Evolutionary conservation across 2,113 vertebrate species (phyloP).

Genomic region (Ochotona princeps): DNA sequence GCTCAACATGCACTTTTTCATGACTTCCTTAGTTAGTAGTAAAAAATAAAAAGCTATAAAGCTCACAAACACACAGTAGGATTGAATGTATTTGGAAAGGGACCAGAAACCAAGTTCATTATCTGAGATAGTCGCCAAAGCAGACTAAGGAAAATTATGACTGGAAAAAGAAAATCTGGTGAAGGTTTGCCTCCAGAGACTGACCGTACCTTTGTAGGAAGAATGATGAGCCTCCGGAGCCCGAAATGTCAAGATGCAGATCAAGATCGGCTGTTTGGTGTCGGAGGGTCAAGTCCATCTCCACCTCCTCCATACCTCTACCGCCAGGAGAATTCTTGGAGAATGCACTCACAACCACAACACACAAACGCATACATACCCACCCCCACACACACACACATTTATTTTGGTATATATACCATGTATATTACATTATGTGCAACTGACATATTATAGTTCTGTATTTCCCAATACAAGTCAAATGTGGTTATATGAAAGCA

Average conservation of each 20-base stretch:
- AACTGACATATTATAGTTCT: background rate
- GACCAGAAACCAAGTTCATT: background rate
- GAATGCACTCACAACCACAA: background rate
- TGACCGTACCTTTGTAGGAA: background rate
- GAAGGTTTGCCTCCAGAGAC: background rate
- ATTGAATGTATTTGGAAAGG: background rate
- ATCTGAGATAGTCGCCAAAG: background rate
- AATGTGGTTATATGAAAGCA: background rate
- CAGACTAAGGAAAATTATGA: background rate
- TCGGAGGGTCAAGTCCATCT: background rate
- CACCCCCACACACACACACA: background rate
- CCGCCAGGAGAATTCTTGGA: background rate
- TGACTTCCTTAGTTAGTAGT: background rate
- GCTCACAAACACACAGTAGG: background rate
- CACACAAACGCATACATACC: background rate
- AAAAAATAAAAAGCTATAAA: background rate
- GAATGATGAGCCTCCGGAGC: background rate
- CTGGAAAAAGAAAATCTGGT: background rate
- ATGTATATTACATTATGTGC: background rate
- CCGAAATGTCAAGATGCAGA: background rate
- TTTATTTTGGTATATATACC: background rate
- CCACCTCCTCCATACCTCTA: rapidly evolving
- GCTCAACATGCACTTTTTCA: rapidly evolving
- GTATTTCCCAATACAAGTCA: background rate
- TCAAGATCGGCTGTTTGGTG: background rate